Conservation (phyloP, 2,797 vertebrate species). For the Caiman crocodilus region DNA sequence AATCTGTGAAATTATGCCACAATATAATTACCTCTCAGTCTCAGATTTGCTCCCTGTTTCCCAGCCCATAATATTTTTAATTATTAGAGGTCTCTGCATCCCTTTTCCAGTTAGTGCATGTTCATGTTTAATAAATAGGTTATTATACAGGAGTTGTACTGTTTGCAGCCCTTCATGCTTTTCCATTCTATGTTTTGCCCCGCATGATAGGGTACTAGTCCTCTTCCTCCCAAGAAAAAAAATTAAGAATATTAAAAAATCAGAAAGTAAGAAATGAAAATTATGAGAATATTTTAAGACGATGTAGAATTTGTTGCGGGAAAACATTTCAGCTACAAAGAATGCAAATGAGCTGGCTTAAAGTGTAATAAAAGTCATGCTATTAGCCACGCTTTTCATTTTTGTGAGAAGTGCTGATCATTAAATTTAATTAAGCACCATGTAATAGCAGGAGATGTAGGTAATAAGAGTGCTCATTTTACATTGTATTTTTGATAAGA, state of each 20-base stretch:
- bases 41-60: constrained; percentile 4
- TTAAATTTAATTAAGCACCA: background rate
- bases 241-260: background rate
- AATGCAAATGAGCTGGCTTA: background rate
- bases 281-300: constrained; percentile 13
- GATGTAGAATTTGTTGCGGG: background rate
- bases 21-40: constrained; percentile 32
- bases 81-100: background rate
- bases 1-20: background rate
- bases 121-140: constrained; percentile 62
- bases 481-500: background rate
- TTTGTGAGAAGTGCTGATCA: background rate
- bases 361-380: constrained; percentile 1
- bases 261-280: background rate
- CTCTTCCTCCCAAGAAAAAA: constrained; percentile 14
- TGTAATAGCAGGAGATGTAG: background rate
- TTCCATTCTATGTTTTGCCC: constrained; percentile 41
- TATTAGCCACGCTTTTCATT: background rate
- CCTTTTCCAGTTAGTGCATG: background rate
- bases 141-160: constrained; percentile 54
- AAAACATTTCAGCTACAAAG: constrained; percentile 10
- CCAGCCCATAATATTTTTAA: constrained; percentile 28
- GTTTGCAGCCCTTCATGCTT: constrained; percentile 51
- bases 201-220: constrained; percentile 9
- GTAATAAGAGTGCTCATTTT: background rate